These are phyloP conservation scores for Lethenteron camtschaticum DNA, from an alignment of 2,113 vertebrate species.

Conservation along the genomic window DNA sequence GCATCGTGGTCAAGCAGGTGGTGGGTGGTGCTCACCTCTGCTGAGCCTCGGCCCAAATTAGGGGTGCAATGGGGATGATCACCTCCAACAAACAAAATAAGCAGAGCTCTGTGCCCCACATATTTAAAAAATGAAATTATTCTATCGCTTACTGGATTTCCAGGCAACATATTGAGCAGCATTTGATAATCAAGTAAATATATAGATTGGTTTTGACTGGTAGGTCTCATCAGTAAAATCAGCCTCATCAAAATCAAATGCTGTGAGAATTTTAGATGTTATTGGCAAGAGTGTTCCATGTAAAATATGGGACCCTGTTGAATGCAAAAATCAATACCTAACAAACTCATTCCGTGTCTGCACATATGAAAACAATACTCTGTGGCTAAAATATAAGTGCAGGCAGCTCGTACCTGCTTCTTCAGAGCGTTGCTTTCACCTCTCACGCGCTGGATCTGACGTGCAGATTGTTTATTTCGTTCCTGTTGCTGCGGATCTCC, in stretches of 20 bases:
- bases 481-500: slow-evolving; percentile 37
- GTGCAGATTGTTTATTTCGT: slow-evolving; percentile 49
- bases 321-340: no score
- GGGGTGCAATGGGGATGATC: background rate
- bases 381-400: background rate
- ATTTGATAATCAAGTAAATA: no score
- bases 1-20: background rate
- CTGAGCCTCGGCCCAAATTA: no score
- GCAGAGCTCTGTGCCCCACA: background rate
- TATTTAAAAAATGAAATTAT: background rate
- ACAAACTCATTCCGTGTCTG: no score
- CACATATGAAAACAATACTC: background rate
- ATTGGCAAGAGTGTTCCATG: no score
- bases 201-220: no score
- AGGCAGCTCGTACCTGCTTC: slow-evolving; percentile 31
- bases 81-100: background rate
- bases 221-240: no score
- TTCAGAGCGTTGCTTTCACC: slow-evolving; percentile 40
- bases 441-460: slow-evolving; percentile 40
- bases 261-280: no score
- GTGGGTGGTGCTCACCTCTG: background rate
- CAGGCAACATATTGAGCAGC: no score
- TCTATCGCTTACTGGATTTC: no score
- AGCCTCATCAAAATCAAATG: no score
- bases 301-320: no score